Conservation (phyloP, 37 sponge, comb jelly and placozoan species). For the Agelas oroides region DNA sequence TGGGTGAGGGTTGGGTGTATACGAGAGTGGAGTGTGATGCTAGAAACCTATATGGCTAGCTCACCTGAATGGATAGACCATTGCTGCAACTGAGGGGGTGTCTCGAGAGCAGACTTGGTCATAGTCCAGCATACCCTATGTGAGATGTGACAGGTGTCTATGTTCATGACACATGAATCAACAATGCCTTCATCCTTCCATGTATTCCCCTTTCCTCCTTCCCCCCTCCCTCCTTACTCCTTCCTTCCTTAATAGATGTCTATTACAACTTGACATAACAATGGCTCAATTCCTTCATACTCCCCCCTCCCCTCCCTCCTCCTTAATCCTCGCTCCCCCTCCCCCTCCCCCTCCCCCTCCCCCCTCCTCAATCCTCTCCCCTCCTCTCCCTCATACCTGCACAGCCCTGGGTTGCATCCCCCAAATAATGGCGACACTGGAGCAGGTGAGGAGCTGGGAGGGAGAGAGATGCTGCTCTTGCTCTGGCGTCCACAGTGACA, state of each 20-base stretch:
- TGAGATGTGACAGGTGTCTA: too few species aligned
- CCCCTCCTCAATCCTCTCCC: not conserved
- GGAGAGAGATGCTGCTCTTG: conserved; percentile 51
- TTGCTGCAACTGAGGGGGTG: conserved; percentile 92
- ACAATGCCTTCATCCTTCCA: too few species aligned
- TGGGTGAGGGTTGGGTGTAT: too few species aligned
- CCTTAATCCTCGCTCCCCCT: not conserved
- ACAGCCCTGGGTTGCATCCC: conserved; percentile 96
- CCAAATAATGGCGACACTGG: conserved; percentile 83
- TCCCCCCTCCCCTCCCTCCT: too few species aligned
- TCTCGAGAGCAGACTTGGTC: conserved; percentile 89
- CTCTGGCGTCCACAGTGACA: conserved; percentile 54
- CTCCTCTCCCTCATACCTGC: conserved; percentile 51
- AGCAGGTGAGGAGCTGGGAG: conserved; percentile 71
- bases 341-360: not conserved
- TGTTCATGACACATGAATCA: too few species aligned
- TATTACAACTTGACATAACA: too few species aligned
- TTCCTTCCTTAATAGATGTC: too few species aligned
- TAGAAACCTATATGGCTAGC: too few species aligned
- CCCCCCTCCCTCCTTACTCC: too few species aligned
- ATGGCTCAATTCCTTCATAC: too few species aligned
- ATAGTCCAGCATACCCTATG: conserved; percentile 94
- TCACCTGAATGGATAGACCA: conserved; percentile 96
- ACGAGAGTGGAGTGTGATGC: too few species aligned
- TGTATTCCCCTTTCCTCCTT: too few species aligned